Base-by-base conservation (phyloP, 2,888 invertebrate genomes). In the Drosophila phalerata region DNA sequence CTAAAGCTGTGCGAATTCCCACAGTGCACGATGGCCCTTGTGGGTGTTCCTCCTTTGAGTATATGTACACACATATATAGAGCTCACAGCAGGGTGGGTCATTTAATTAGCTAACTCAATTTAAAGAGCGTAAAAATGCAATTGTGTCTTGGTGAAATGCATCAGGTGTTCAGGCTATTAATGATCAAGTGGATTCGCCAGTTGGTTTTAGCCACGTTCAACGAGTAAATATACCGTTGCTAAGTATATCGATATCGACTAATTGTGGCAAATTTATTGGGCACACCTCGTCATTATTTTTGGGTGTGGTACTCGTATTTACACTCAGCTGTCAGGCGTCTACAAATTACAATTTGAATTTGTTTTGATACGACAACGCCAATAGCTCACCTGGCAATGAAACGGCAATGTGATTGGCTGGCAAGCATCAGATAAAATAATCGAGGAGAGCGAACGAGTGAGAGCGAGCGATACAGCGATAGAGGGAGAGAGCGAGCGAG, bases 41-140 rank as follows among this genome's bases (percentile, higher is more conserved):
- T 60, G 69, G 61, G 57, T 51, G 62, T 17, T 47, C 22, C 25
- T 10, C 3, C 3, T 1, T 0, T 5, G 15, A 6, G 43, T 22
- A 42, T 38, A n/a, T 37, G 11, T 13, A 19, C 34, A 5, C 34
- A 13, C 37, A 0, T 17, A 17, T n/a, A 4, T 38, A 19, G 37
- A 19, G 38, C 43, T 15, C 69, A 10, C 63, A 15, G 49, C 69
- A 65, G 69, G 61, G 69, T 25, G 69, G 74, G 45, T 43, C 81
- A 68, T 81, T 87, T 85, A 85, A 85, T 85, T 87, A 85, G 85
- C 79, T 79, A 85, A 85, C 84, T 87, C 82, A 85, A 85, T 85
- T 87, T 87, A 85, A 87, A 85, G 83, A 76, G 70, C 85, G 83
- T 84, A 78, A 87, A 76, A 87, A 71, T 70, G 69, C 72, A 76